Percentiles rank a stretch among this genome's conserved stretches.
phyloP scores from a whole-genome alignment of 2,888 invertebrate species.

The Tethea ocularis region DNA sequence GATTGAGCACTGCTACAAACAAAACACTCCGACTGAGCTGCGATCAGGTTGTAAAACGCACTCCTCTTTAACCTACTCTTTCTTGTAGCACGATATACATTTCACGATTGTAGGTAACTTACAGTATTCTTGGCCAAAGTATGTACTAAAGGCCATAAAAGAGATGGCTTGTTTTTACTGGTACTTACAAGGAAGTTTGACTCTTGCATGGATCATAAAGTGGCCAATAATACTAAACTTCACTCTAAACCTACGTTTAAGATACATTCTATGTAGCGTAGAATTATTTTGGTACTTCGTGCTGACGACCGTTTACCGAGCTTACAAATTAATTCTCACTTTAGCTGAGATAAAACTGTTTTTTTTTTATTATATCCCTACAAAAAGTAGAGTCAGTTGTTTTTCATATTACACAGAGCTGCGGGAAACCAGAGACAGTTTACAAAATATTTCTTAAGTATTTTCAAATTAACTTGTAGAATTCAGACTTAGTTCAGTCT shows the following conservation, averaged over 20 bases:
- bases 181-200: background rate
- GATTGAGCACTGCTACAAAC: slow-evolving; percentile 24
- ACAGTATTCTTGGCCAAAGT: background rate
- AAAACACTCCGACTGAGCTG: slow-evolving; percentile 19
- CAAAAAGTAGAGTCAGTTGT: slow-evolving; percentile 4
- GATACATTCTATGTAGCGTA: slow-evolving; percentile 1
- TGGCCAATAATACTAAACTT: background rate
- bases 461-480: slow-evolving; percentile 31
- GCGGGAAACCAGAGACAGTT: background rate
- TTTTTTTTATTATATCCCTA: slow-evolving; percentile 4
- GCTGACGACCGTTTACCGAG: background rate
- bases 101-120: background rate
- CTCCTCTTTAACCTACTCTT: background rate
- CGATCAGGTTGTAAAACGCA: slow-evolving; percentile 17
- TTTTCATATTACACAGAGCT: background rate
- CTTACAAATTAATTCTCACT: slow-evolving; percentile 2
- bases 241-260: background rate
- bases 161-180: background rate
- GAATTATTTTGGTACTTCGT: background rate
- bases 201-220: background rate
- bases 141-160: background rate
- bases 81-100: background rate
- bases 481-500: slow-evolving; percentile 73
- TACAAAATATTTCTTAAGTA: slow-evolving; percentile 14
- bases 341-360: slow-evolving; percentile 3